Conservation (phyloP, 1,140 invertebrate species). For the Diprion similis region DNA sequence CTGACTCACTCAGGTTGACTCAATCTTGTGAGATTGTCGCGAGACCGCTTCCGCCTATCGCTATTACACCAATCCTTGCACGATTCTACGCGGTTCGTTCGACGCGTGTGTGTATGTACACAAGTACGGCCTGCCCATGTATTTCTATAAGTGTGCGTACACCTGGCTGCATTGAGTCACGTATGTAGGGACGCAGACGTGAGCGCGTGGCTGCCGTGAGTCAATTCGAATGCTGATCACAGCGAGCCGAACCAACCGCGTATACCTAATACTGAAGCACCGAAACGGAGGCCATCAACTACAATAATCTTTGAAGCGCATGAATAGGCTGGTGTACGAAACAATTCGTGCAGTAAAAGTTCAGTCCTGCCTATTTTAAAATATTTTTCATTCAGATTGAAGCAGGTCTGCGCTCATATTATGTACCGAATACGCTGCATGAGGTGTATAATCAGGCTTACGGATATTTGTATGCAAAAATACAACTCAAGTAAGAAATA, state of each 20-base stretch:
- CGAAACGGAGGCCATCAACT: too few species aligned
- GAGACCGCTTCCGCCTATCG: background rate
- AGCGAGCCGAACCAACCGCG: background rate
- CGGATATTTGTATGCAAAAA: too few species aligned
- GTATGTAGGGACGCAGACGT: slow-evolving; percentile 4
- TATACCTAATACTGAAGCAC: too few species aligned
- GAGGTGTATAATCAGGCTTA: too few species aligned
- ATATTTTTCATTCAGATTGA: too few species aligned
- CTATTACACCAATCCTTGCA: background rate
- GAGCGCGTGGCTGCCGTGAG: background rate
- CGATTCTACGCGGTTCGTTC: background rate
- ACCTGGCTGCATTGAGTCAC: slow-evolving; percentile 4
- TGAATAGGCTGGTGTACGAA: too few species aligned
- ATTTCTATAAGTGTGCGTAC: background rate
- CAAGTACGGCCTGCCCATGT: background rate
- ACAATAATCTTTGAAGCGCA: too few species aligned
- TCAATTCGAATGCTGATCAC: slow-evolving; percentile 3
- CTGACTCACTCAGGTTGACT: background rate
- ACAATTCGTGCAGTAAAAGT: too few species aligned
- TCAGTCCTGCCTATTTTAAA: too few species aligned
- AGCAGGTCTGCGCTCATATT: too few species aligned
- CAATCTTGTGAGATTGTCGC: background rate
- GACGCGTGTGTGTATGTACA: background rate
- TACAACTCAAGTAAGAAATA: too few species aligned
- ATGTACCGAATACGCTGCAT: too few species aligned